Conservation (phyloP, 2,888 invertebrate genomes). For the Coleophora deauratella region DNA sequence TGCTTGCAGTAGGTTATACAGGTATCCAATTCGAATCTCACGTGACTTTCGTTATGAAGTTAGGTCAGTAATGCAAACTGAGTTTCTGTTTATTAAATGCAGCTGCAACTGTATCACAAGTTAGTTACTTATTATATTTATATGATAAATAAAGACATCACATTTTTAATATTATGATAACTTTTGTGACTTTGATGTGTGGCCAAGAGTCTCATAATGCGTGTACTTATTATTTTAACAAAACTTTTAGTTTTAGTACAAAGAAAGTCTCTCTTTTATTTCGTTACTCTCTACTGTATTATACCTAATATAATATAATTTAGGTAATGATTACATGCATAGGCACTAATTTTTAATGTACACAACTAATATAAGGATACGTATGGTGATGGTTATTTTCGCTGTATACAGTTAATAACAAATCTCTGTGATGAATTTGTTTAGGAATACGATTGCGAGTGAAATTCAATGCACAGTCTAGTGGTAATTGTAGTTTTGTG, state of each 20-base stretch:
- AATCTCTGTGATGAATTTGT: conserved; percentile 69
- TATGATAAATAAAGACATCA: too few species aligned
- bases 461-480: conserved; percentile 45
- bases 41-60: too few species aligned
- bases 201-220: conserved; percentile 62
- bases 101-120: too few species aligned
- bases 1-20: too few species aligned
- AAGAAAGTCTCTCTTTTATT: conserved; percentile 69
- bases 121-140: too few species aligned
- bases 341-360: conserved; percentile 48
- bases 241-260: conserved; percentile 65
- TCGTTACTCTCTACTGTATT: conserved; percentile 69
- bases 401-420: conserved; percentile 50
- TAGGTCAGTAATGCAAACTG: too few species aligned
- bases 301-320: conserved; percentile 36
- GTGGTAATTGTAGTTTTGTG: conserved; percentile 33
- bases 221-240: conserved; percentile 60
- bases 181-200: conserved; percentile 19
- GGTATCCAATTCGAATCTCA: too few species aligned
- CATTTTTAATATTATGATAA: too few species aligned
- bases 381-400: conserved; percentile 52
- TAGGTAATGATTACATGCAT: conserved; percentile 13
- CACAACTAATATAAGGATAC: conserved; percentile 43
- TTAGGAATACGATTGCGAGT: conserved; percentile 47
- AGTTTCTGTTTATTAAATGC: too few species aligned